Conservation (phyloP, 2,888 invertebrate genomes). For the Boloria euphrosyne region DNA sequence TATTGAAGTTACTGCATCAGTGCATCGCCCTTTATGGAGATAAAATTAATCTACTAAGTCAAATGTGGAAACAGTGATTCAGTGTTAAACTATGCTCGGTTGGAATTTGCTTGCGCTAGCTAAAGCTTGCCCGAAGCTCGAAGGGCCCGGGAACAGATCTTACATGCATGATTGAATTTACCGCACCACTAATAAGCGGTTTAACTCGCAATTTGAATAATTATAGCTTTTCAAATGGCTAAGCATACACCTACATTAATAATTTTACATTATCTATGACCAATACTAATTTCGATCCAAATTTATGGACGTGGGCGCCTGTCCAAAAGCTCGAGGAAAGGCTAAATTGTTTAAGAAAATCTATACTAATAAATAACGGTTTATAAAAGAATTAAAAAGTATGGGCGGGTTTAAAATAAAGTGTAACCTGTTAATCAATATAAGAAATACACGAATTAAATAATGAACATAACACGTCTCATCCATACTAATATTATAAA, state of each 20-base stretch:
- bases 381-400: no score
- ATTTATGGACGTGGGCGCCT: conserved; percentile 2
- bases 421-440: no score
- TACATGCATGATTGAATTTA: conserved; percentile 53
- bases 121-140: conserved; percentile 47
- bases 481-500: no score
- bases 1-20: neutral
- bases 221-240: conserved; percentile 60
- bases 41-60: conserved; percentile 42
- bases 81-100: conserved; percentile 44
- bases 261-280: conserved; percentile 48
- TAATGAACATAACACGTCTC: no score
- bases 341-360: neutral
- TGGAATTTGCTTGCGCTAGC: conserved; percentile 51
- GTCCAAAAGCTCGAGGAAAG: neutral
- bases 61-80: conserved; percentile 49
- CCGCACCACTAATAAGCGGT: conserved; percentile 64
- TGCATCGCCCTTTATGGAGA: conserved; percentile 29
- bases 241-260: conserved; percentile 47
- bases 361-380: neutral
- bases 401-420: no score
- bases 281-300: conserved; percentile 43
- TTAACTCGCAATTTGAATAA: conserved; percentile 64
- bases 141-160: conserved; percentile 44
- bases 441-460: no score